A percentile compares a stretch with the other conserved stretches of the same genome.
Evolutionary conservation across 2,113 vertebrate genomes (phyloP).

Genomic region (Tetraodon nigroviridis): DNA sequence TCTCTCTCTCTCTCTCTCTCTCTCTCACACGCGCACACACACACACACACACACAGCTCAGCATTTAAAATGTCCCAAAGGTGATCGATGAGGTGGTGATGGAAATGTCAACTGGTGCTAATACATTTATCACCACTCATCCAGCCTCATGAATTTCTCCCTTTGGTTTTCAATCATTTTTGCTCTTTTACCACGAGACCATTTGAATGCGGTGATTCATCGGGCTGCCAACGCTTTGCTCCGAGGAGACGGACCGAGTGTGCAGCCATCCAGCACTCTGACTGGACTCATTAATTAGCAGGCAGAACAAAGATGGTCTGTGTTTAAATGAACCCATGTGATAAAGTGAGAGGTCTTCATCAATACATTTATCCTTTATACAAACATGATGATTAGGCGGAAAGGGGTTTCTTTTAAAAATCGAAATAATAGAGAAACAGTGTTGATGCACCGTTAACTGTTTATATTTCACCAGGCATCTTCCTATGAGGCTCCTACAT

Average conservation of each 20-base stretch:
- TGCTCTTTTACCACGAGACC: slow-evolving; percentile 47
- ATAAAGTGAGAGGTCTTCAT: not conserved
- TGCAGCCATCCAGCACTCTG: slow-evolving; percentile 43
- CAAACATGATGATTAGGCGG: too few relatives aligned
- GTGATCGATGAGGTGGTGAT: slow-evolving; percentile 63
- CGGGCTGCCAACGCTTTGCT: slow-evolving; percentile 38
- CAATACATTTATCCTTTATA: too few relatives aligned
- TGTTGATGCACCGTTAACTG: too few relatives aligned
- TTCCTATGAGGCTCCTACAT: too few relatives aligned
- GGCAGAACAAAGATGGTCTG: slow-evolving; percentile 50
- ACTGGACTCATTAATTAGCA: slow-evolving; percentile 54
- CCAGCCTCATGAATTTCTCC: slow-evolving; percentile 48
- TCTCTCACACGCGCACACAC: slow-evolving; percentile 7
- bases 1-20: too few relatives aligned
- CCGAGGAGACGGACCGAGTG: slow-evolving; percentile 27
- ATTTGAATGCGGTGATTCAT: slow-evolving; percentile 54
- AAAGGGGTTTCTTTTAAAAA: too few relatives aligned
- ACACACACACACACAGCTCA: slow-evolving; percentile 13
- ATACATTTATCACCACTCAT: slow-evolving; percentile 60
- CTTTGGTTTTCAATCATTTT: slow-evolving; percentile 55
- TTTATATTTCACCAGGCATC: too few relatives aligned
- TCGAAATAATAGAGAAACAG: too few relatives aligned
- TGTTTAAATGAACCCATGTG: slow-evolving; percentile 32
- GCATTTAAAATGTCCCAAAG: slow-evolving; percentile 45
- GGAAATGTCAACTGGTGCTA: slow-evolving; percentile 63